Percentiles rank a stretch among this genome's conserved stretches.
Conservation (phyloP, 2,888 invertebrate genomes). For the Polia nebulosa region DNA sequence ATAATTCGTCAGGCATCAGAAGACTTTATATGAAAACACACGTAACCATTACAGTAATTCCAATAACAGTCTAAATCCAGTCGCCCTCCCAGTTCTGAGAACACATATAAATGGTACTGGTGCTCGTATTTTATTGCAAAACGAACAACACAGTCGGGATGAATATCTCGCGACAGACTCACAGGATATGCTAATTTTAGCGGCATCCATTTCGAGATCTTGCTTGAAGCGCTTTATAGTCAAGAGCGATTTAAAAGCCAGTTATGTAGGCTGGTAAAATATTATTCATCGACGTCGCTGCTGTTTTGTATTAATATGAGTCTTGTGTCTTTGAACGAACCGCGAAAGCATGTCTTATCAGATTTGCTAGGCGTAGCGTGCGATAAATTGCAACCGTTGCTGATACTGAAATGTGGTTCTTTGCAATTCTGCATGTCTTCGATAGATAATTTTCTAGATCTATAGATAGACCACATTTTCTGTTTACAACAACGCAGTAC, state of each 20-base stretch:
- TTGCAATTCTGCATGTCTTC: slow-evolving; percentile 13
- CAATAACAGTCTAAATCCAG: slow-evolving; percentile 43
- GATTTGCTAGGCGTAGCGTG: slow-evolving; percentile 19
- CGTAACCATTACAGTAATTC: slow-evolving; percentile 37
- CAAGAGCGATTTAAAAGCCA: slow-evolving; percentile 41
- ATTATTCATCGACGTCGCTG: slow-evolving; percentile 36
- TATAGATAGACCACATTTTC: slow-evolving; percentile 25
- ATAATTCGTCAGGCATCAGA: slow-evolving; percentile 21
- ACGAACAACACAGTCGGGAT: slow-evolving; percentile 52
- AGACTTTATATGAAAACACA: slow-evolving; percentile 11
- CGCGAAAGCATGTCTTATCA: slow-evolving; percentile 27
- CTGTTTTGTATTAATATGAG: slow-evolving; percentile 19
- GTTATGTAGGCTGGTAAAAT: slow-evolving; percentile 43
- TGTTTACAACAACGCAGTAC: background rate
- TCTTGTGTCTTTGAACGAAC: slow-evolving; percentile 18
- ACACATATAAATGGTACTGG: slow-evolving; percentile 39
- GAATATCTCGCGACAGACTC: slow-evolving; percentile 62
- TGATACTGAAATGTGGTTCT: slow-evolving; percentile 16
- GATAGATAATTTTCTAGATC: slow-evolving; percentile 26
- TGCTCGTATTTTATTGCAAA: slow-evolving; percentile 58
- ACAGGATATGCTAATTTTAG: slow-evolving; percentile 70
- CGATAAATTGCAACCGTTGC: slow-evolving; percentile 26
- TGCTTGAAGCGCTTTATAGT: slow-evolving; percentile 55
- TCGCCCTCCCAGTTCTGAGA: slow-evolving; percentile 40
- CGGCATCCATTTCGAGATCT: slow-evolving; percentile 58